Percentiles rank a stretch among this genome's conserved stretches.
phyloP scores from a whole-genome alignment of 2,888 invertebrate species.

The Tipula vernalis region DNA sequence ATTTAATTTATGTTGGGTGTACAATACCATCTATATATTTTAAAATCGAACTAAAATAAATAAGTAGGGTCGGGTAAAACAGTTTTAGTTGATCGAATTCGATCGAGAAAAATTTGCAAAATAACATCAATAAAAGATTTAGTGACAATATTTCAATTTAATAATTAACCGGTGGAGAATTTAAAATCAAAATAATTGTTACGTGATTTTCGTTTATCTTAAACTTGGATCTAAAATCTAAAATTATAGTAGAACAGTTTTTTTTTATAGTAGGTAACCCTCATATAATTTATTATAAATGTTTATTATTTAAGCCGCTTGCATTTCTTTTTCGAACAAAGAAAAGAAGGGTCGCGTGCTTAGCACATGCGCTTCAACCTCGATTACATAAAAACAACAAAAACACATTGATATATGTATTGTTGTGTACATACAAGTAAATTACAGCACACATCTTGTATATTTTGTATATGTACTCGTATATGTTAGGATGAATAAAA shows the following conservation, averaged over 20 bases:
- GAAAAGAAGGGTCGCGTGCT: slow-evolving; percentile 11
- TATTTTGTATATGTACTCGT: background rate
- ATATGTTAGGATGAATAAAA: background rate
- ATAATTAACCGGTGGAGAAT: background rate
- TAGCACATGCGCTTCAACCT: slow-evolving; percentile 10
- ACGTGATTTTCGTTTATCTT: background rate
- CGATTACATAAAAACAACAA: background rate
- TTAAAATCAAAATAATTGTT: background rate
- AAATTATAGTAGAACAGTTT: background rate
- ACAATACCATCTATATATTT: background rate
- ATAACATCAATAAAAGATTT: background rate
- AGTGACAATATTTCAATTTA: background rate
- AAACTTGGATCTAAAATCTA: background rate
- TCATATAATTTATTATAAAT: background rate
- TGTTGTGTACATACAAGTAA: background rate
- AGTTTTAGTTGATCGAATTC: background rate
- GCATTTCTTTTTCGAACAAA: slow-evolving; percentile 8
- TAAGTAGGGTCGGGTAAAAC: background rate
- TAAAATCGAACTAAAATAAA: background rate
- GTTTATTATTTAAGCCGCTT: slow-evolving; percentile 9
- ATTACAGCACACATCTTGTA: background rate
- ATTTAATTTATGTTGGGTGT: background rate
- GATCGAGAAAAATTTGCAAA: background rate
- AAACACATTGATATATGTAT: background rate
- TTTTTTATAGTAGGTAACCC: slow-evolving; percentile 1